Conservation (phyloP, 2,797 vertebrate genomes). For the Babyrousa celebensis region DNA sequence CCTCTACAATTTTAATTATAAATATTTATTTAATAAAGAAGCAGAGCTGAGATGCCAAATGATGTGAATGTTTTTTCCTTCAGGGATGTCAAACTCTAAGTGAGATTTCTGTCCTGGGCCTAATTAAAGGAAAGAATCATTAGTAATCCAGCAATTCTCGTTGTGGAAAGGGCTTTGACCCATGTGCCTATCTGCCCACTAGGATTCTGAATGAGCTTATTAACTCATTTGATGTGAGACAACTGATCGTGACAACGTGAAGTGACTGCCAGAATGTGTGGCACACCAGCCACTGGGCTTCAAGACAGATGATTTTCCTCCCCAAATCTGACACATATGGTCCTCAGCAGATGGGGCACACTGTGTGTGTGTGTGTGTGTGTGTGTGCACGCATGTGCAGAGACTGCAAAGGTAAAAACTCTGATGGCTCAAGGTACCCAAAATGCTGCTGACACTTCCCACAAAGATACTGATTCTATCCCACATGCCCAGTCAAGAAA, state of each 20-base stretch:
- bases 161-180: conserved; percentile 69
- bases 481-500: neutral
- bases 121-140: conserved; percentile 78
- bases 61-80: conserved; percentile 56
- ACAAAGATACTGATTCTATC: neutral
- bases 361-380: neutral
- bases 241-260: conserved; percentile 65
- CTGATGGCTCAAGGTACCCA: neutral
- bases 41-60: neutral
- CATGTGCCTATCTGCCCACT: conserved; percentile 58
- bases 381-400: neutral
- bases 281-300: conserved; percentile 66
- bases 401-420: neutral
- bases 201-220: conserved; percentile 66
- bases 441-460: neutral
- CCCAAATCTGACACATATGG: conserved; percentile 23
- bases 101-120: conserved; percentile 50
- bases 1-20: conserved; percentile 46
- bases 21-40: conserved; percentile 41
- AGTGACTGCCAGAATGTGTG: conserved; percentile 62
- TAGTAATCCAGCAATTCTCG: conserved; percentile 15
- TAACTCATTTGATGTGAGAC: conserved; percentile 64
- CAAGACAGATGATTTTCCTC: conserved; percentile 65
- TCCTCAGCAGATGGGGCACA: neutral
- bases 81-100: conserved; percentile 59